Evolutionary conservation across 1,140 invertebrate genomes (phyloP).

Genomic region (Drosophila nebulosa): DNA sequence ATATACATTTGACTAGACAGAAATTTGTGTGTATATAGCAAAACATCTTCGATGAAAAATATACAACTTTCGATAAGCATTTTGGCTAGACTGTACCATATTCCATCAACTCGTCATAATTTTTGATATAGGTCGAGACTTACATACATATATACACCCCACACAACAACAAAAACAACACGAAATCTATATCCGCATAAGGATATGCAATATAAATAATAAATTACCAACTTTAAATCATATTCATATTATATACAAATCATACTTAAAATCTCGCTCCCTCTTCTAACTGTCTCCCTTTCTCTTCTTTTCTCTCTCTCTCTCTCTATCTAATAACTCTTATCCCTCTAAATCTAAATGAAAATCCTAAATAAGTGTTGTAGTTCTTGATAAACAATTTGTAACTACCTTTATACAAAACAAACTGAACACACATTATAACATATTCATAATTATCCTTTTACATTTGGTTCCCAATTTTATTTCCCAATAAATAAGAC

Average conservation of each 20-base stretch:
- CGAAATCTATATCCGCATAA: neutral
- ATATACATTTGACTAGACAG: conserved; percentile 31
- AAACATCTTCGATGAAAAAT: conserved; percentile 38
- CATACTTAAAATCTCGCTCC: conserved; percentile 38
- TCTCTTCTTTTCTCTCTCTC: conserved; percentile 22
- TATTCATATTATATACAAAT: conserved; percentile 39
- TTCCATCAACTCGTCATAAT: neutral
- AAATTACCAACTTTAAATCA: conserved; percentile 32
- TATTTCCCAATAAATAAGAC: conserved; percentile 1
- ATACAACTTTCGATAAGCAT: conserved; percentile 41
- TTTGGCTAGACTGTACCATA: conserved; percentile 42
- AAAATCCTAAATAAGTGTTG: conserved; percentile 58
- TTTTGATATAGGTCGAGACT: neutral
- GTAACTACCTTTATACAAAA: neutral
- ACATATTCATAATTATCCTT: neutral
- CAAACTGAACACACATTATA: neutral
- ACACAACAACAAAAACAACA: neutral
- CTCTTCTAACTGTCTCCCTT: conserved; percentile 36
- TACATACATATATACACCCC: neutral
- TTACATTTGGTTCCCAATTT: neutral
- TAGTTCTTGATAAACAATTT: conserved; percentile 46
- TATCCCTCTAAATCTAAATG: conserved; percentile 29
- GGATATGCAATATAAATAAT: neutral
- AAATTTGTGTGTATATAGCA: conserved; percentile 42
- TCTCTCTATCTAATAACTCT: conserved; percentile 19